These are phyloP conservation scores for Potamilus streckersoni DNA, from an alignment of 1,140 invertebrate species.

Conservation along the genomic window DNA sequence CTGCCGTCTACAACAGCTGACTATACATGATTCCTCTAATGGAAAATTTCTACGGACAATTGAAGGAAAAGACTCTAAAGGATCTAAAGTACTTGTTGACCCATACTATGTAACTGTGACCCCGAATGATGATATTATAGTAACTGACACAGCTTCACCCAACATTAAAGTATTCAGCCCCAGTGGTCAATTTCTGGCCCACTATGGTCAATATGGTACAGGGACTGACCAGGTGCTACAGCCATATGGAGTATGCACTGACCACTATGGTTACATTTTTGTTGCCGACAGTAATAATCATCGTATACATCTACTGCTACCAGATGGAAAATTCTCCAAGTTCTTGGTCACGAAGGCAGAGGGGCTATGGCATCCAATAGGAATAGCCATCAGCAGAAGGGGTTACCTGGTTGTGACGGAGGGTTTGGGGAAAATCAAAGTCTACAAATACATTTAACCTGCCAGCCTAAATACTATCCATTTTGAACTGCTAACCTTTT, in stretches of 20 bases:
- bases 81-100: conserved; percentile 49
- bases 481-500: background rate
- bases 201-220: conserved; percentile 56
- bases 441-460: conserved; percentile 57
- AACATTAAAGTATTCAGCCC: conserved; percentile 59
- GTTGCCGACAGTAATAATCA: conserved; percentile 62
- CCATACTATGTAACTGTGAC: conserved; percentile 57
- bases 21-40: conserved; percentile 49
- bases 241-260: conserved; percentile 60
- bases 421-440: conserved; percentile 57
- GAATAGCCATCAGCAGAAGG: conserved; percentile 44
- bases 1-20: conserved; percentile 44
- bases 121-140: conserved; percentile 47
- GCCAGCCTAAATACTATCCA: too few relatives aligned
- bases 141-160: conserved; percentile 61
- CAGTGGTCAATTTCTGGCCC: conserved; percentile 38
- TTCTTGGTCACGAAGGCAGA: conserved; percentile 53
- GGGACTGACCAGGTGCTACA: conserved; percentile 54
- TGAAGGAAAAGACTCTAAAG: conserved; percentile 37
- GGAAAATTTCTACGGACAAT: conserved; percentile 49
- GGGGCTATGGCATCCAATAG: conserved; percentile 60
- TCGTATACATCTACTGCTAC: conserved; percentile 56
- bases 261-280: conserved; percentile 59
- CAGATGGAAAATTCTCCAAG: conserved; percentile 55
- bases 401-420: conserved; percentile 56